phyloP scores from a whole-genome alignment of 2,888 invertebrate genomes.

The Ichneumon xanthorius region DNA sequence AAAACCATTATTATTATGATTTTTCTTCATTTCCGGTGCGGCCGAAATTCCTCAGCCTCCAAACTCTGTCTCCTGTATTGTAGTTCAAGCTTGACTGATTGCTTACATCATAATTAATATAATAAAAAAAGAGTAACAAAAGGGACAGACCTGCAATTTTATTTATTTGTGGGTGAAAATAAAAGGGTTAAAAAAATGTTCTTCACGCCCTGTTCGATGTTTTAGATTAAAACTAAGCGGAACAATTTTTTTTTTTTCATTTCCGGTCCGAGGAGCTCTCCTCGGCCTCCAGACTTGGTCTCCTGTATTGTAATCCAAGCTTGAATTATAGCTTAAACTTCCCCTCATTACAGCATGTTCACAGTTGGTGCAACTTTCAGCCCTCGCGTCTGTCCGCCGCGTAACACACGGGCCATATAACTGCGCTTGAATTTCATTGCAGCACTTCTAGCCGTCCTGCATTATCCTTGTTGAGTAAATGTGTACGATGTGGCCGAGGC shows the following conservation, averaged over 20 bases:
- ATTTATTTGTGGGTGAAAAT: neutral
- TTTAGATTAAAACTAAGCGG: neutral
- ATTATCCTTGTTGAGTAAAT: conserved; percentile 43
- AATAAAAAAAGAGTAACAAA: neutral
- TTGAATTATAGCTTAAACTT: conserved; percentile 6
- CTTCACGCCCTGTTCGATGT: neutral
- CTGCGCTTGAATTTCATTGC: conserved; percentile 51
- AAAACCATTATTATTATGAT: neutral
- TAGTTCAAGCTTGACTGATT: neutral
- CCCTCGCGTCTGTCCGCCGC: conserved; percentile 15
- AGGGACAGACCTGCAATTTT: too few relatives aligned
- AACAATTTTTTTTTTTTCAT: neutral
- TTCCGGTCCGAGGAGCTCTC: neutral
- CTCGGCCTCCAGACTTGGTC: neutral
- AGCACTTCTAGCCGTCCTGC: conserved; percentile 38
- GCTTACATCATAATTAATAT: neutral
- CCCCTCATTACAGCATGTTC: conserved; percentile 47
- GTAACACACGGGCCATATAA: conserved; percentile 57
- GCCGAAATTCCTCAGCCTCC: neutral
- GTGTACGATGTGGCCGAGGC: conserved; percentile 28
- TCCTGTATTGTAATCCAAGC: conserved; percentile 10
- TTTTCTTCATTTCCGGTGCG: neutral
- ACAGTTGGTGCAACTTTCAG: conserved; percentile 56
- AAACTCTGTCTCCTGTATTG: neutral
- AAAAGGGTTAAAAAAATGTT: neutral